A percentile compares a stretch with the other conserved stretches of the same genome.
These are phyloP conservation scores for Dascyllus trimaculatus DNA, from an alignment of 2,113 vertebrate species.

Conservation along the genomic window DNA sequence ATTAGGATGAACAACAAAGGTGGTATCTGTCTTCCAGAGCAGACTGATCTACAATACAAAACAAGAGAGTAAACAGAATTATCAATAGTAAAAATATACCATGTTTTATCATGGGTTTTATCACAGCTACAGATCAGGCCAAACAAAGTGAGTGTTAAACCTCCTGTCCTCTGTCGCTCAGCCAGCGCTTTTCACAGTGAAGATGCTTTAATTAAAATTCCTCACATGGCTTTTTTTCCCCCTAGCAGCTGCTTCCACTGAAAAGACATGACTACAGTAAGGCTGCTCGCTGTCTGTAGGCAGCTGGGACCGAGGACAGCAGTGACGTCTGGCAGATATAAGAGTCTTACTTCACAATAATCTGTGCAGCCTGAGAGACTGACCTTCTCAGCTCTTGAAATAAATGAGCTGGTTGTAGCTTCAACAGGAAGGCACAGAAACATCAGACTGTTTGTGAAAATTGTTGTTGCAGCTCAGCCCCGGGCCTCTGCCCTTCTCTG, in stretches of 20 bases:
- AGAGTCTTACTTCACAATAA: slow-evolving; percentile 43
- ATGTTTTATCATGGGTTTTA: not conserved
- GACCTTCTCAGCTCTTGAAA: slow-evolving; percentile 60
- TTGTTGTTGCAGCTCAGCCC: slow-evolving; percentile 58
- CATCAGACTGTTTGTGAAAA: slow-evolving; percentile 46
- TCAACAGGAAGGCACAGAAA: slow-evolving; percentile 35
- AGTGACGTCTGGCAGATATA: slow-evolving; percentile 19
- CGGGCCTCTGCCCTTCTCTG: slow-evolving; percentile 49
- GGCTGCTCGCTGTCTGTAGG: not conserved
- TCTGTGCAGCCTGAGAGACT: slow-evolving; percentile 32
- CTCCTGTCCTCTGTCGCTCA: slow-evolving; percentile 17
- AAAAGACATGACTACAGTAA: slow-evolving; percentile 42
- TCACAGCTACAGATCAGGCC: slow-evolving; percentile 1
- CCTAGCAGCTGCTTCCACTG: slow-evolving; percentile 42
- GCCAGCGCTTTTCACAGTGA: slow-evolving; percentile 37
- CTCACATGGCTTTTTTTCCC: slow-evolving; percentile 27
- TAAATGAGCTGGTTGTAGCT: slow-evolving; percentile 71
- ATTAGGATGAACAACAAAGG: too few species aligned
- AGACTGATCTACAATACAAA: too few species aligned
- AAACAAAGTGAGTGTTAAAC: slow-evolving; percentile 20
- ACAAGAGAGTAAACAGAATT: too few species aligned
- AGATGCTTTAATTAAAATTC: slow-evolving; percentile 75
- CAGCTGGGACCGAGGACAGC: slow-evolving; percentile 39
- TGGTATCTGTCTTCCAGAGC: too few species aligned
- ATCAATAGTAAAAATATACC: not conserved